Conservation (phyloP, 2,888 invertebrate genomes). For the Rotaria socialis region DNA sequence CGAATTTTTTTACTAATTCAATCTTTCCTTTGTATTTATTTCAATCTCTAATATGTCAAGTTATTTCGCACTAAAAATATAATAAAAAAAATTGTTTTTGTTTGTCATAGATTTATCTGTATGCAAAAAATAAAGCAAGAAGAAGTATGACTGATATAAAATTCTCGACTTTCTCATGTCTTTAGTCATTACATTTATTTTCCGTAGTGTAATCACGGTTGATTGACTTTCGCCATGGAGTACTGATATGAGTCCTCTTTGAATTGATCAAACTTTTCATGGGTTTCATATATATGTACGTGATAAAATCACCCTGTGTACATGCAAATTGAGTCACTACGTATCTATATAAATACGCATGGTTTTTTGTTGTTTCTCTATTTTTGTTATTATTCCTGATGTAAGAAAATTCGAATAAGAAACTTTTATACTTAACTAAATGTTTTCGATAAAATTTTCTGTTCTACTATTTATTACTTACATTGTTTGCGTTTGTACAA, state of each 20-base stretch:
- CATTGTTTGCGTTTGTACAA: neutral
- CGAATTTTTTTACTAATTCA: no score
- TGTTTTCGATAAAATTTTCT: neutral
- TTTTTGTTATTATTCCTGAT: no score
- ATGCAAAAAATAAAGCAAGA: no score
- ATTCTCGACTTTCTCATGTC: neutral
- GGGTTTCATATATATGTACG: neutral
- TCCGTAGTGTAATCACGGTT: neutral
- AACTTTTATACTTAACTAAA: neutral
- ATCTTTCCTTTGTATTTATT: no score
- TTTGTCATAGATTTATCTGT: no score
- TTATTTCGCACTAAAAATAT: no score
- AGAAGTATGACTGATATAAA: neutral
- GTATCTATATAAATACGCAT: neutral
- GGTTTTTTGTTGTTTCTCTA: neutral
- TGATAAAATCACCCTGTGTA: neutral
- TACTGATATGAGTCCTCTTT: neutral
- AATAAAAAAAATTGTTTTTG: no score
- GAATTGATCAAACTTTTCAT: neutral
- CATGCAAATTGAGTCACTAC: neutral
- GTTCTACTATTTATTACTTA: neutral
- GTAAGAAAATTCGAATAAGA: neutral
- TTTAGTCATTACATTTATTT: neutral
- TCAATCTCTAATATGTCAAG: neutral
- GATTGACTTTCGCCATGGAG: neutral